Evolutionary conservation across 2,113 vertebrate genomes (phyloP), one percentile per base, ranked within the genome.

Genomic region (Mesoclemmys tuberculata): DNA sequence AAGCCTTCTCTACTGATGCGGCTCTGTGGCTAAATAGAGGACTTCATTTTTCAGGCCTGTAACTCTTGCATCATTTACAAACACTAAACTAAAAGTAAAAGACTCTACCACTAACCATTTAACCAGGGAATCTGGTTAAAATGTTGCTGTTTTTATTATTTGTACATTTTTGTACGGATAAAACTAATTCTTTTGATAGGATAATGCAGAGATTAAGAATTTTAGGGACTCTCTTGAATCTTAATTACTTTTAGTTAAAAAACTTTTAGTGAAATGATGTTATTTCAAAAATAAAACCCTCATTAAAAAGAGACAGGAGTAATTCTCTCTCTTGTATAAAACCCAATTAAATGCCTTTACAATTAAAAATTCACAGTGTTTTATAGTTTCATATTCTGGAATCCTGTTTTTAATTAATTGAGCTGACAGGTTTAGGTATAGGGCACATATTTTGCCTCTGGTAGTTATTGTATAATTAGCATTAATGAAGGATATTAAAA

Each of bases 341-440:
- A 92, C 80, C 84, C 90, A 97, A 95, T 97, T 97, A 97, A 97
- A 93, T 96, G 19, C 79, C 58, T 90, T 95, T 92, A 94, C 89
- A 96, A 86, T 96, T 96, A 78, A 95, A 89, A 97, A 90, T 68
- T 64, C 92, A 98, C 98, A 98, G 97, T 95, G 98, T 98, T 98
- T 98, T 98, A 98, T 98, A 97, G 98, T 98, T 99, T 99, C 97
- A 97, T 98, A 98, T 99, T 98, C 98, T 97, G 97, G 97, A 98
- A 98, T 98, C 91, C 98, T 99, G 97, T 98, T 99, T 99, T 99
- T 98, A 99, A 99, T 99, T 99, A 99, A 98, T 98, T 98, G 98
- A 98, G 97, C 97, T 98, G 98, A 98, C 98, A 98, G 97, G 98
- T 98, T 99, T 99, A 98, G 98, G 98, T 98, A 97, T 97, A 97